A percentile compares a stretch with the other conserved stretches of the same genome.
phyloP scores from a whole-genome alignment of 2,888 invertebrate genomes.

The Caenorhabditis sp. region DNA sequence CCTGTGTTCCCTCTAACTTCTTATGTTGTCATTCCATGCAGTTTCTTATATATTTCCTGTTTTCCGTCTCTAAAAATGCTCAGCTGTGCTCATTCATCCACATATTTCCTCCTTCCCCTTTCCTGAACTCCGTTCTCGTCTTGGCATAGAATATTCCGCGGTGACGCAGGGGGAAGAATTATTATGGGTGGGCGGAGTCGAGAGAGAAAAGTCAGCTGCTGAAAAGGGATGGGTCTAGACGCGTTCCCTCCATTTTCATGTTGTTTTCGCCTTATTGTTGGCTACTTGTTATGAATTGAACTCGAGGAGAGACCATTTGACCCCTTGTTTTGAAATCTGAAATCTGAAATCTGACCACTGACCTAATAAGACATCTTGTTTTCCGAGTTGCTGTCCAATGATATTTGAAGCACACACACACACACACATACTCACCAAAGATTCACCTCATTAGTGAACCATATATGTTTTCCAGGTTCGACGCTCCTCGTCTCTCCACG shows the following conservation, averaged over 20 bases:
- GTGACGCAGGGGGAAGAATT: not conserved
- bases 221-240: constrained; percentile 24
- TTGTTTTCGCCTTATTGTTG: not conserved
- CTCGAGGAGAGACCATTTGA: too few species aligned
- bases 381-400: not conserved
- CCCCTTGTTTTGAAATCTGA: not conserved
- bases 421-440: too few species aligned
- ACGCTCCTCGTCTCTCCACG: constrained; percentile 64
- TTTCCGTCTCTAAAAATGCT: not conserved
- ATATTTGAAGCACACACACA: not conserved
- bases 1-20: not conserved
- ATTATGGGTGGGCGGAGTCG: not conserved
- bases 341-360: not conserved
- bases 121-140: constrained; percentile 2
- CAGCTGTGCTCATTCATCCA: too few species aligned
- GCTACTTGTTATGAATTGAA: not conserved
- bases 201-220: constrained; percentile 13
- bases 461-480: constrained; percentile 60
- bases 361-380: not conserved
- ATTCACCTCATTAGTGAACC: not conserved
- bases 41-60: not conserved
- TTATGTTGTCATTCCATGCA: not conserved
- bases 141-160: not conserved
- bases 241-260: constrained; percentile 9
- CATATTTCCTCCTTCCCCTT: not conserved